Conservation (phyloP, 2,888 invertebrate genomes). For the Tryphoninae sp. region DNA sequence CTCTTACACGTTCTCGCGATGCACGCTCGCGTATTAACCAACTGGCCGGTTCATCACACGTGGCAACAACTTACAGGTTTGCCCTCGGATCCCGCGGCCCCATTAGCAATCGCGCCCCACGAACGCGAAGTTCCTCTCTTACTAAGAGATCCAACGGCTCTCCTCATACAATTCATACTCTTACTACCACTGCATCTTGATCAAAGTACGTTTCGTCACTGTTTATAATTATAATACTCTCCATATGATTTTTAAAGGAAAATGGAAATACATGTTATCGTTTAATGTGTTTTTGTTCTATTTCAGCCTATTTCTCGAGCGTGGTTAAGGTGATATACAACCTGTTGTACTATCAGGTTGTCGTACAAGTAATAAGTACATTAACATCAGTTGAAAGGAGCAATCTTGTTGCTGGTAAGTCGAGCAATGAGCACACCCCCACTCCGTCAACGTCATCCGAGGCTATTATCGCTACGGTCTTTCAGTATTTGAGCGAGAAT, state of each 20-base stretch:
- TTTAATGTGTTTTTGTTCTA: not conserved
- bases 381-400: slow-evolving; percentile 86
- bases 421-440: slow-evolving; percentile 48
- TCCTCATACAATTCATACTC: slow-evolving; percentile 93
- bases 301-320: slow-evolving; percentile 92
- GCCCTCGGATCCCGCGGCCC: slow-evolving; percentile 74
- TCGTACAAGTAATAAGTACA: slow-evolving; percentile 89
- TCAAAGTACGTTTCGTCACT: slow-evolving; percentile 85
- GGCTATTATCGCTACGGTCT: slow-evolving; percentile 72
- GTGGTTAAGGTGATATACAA: slow-evolving; percentile 94
- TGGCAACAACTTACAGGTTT: slow-evolving; percentile 84
- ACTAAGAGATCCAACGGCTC: slow-evolving; percentile 92
- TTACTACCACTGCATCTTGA: slow-evolving; percentile 93
- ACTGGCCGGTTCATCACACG: slow-evolving; percentile 85
- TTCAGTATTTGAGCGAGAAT: slow-evolving; percentile 73
- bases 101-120: slow-evolving; percentile 79
- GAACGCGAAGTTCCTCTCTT: slow-evolving; percentile 90
- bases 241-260: no score
- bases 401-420: slow-evolving; percentile 73
- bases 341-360: slow-evolving; percentile 93
- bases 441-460: slow-evolving; percentile 71
- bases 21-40: slow-evolving; percentile 89
- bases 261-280: not conserved
- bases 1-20: slow-evolving; percentile 93
- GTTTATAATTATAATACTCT: not conserved